Evolutionary conservation across 2,888 invertebrate species (phyloP), one percentile per base, ranked within the genome.

Genomic region (Blomia tropicalis): DNA sequence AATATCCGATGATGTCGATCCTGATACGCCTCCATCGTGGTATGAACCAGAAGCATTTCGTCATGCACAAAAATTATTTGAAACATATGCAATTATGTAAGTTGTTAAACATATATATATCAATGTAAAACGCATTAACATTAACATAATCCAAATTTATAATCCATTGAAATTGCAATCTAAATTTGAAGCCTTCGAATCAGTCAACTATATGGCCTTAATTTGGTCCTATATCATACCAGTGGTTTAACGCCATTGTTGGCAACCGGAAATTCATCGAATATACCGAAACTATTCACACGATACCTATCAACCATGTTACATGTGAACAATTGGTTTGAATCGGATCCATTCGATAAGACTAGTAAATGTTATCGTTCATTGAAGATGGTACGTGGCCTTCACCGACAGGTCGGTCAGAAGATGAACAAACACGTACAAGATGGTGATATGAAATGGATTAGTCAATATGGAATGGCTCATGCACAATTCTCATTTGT

Each of bases 401-500:
- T 76, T 69, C 79, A 79, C 65, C 81, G 81, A 43, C 75, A 77
- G 23, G 74, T 76, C 65, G 75, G 22, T 19, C 36, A 47, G 30
- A n/a, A n/a, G 58, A 59, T 66, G 66, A 66, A 65, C 43, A 17
- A 54, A 11, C 53, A 58, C 23, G 43, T 43, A n/a, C 31, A 54
- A 1, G 22, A 25, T 22, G 63, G 60, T 7, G 74, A 75, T 0
- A 75, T 79, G 4, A 53, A 68, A 14, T 75, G 77, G 47, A 82
- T 89, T 41, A 81, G 83, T 0, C 91, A 91, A 72, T 79, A 83
- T 66, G 88, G 90, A 71, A 80, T 91, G 79, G 84, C 84, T 0
- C 72, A 89, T 11, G 88, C 90, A 0, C 87, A 86, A 73, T 86
- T 85, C 71, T 88, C 87, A 2, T 90, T 91, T 72, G 80, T 90